Conservation (phyloP, 1,140 invertebrate genomes). For the Drosophila parvula region DNA sequence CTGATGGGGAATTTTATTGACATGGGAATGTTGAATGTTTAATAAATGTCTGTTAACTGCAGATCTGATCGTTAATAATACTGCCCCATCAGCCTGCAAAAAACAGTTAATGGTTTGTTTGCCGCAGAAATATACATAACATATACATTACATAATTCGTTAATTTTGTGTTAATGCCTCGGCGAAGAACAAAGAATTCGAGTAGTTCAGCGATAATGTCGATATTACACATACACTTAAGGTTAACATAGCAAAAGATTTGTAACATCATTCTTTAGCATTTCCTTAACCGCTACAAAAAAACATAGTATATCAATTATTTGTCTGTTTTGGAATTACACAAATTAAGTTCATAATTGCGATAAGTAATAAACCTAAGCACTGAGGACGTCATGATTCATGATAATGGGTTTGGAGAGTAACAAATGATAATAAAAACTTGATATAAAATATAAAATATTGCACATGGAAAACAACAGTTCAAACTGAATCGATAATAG, state of each 20-base stretch:
- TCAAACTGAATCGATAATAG: slow-evolving; percentile 36
- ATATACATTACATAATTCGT: slow-evolving; percentile 34
- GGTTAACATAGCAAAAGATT: slow-evolving; percentile 48
- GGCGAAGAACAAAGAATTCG: slow-evolving; percentile 26
- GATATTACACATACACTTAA: slow-evolving; percentile 27
- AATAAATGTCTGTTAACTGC: slow-evolving; percentile 19
- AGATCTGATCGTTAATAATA: slow-evolving; percentile 40
- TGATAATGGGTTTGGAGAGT: neutral
- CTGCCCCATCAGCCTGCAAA: slow-evolving; percentile 21
- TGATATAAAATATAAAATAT: slow-evolving; percentile 23
- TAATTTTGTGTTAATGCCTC: slow-evolving; percentile 8
- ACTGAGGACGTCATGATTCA: slow-evolving; percentile 30
- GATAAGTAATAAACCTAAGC: slow-evolving; percentile 50
- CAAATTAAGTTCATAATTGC: slow-evolving; percentile 31
- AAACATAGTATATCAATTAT: slow-evolving; percentile 21
- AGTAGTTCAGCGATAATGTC: slow-evolving; percentile 10
- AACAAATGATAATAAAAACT: slow-evolving; percentile 38
- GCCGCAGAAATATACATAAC: slow-evolving; percentile 34
- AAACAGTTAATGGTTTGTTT: slow-evolving; percentile 17
- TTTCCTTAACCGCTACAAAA: slow-evolving; percentile 11
- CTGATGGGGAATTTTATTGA: slow-evolving; percentile 19
- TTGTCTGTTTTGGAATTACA: slow-evolving; percentile 28
- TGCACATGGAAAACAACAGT: slow-evolving; percentile 40
- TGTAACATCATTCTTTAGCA: slow-evolving; percentile 37
- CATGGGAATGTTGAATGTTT: slow-evolving; percentile 30